Evolutionary conservation across 2,797 vertebrate species (phyloP).

Genomic region (Nothura maculosa): DNA sequence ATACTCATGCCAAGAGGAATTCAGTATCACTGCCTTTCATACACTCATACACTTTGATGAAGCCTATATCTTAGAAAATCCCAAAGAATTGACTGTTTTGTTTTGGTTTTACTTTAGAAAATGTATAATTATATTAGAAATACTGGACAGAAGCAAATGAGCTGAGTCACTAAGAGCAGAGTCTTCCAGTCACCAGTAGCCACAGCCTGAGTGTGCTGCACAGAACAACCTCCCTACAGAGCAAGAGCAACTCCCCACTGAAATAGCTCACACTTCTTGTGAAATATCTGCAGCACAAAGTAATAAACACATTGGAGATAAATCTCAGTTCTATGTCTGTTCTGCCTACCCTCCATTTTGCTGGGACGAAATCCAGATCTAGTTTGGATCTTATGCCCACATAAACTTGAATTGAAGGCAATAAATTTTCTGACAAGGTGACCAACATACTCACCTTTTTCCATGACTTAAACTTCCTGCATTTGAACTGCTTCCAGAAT

Average conservation of each 20-base stretch:
- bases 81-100: not conserved
- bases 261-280: not conserved
- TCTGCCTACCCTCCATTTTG: not conserved
- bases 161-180: not conserved
- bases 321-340: not conserved
- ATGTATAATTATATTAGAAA: not conserved
- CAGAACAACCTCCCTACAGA: not conserved
- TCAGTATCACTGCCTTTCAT: not conserved
- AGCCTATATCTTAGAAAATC: not conserved
- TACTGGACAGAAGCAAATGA: not conserved
- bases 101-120: not conserved
- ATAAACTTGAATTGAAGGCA: not conserved
- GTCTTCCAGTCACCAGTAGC: not conserved
- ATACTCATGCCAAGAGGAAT: conserved; percentile 50
- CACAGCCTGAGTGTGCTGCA: not conserved
- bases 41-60: not conserved
- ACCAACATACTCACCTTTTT: fast-evolving
- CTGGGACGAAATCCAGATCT: not conserved
- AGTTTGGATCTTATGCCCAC: not conserved
- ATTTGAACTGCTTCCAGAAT: not conserved
- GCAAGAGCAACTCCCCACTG: not conserved
- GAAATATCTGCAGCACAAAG: not conserved
- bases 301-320: not conserved
- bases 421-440: not conserved
- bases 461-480: not conserved